These are phyloP conservation scores for Drosophila miranda DNA, from an alignment of 1,140 invertebrate species.

Conservation along the genomic window DNA sequence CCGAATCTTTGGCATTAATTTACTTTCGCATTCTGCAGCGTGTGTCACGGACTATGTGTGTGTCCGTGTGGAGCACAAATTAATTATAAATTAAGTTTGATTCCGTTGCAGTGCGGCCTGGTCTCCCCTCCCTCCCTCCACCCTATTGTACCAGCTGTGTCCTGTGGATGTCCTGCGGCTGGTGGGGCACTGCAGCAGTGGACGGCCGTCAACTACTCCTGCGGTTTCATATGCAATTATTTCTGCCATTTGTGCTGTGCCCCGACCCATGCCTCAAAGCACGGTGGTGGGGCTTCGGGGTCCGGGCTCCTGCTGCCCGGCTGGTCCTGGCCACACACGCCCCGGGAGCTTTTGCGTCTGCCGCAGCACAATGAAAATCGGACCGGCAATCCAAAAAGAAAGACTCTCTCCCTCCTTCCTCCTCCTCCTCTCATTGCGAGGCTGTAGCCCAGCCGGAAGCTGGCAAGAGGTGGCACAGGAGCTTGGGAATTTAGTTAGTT, in stretches of 20 bases:
- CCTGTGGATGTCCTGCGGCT: conserved; percentile 42
- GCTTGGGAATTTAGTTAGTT: conserved; percentile 53
- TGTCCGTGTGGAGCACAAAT: conserved; percentile 61
- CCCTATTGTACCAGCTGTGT: not conserved
- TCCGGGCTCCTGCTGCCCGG: not conserved
- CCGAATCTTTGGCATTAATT: conserved; percentile 38
- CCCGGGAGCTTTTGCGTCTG: conserved; percentile 10
- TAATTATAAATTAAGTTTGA: conserved; percentile 75
- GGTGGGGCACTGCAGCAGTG: conserved; percentile 25
- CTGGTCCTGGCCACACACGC: not conserved
- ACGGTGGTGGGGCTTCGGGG: not conserved
- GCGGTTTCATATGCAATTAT: conserved; percentile 80
- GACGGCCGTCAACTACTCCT: conserved; percentile 66
- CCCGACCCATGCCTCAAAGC: conserved; percentile 15
- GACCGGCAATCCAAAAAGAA: conserved; percentile 11
- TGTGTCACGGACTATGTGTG: conserved; percentile 5
- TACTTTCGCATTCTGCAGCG: conserved; percentile 35
- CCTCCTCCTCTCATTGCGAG: conserved; percentile 2
- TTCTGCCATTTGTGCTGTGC: conserved; percentile 53
- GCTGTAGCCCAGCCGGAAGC: conserved; percentile 35
- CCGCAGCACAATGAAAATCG: conserved; percentile 28
- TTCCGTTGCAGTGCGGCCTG: conserved; percentile 30
- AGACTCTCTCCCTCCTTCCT: conserved; percentile 1
- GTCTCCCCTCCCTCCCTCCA: not conserved
- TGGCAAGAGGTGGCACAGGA: conserved; percentile 8